These are phyloP conservation scores for Chiloscyllium punctatum DNA, from an alignment of 2,797 vertebrate species.

Conservation along the genomic window DNA sequence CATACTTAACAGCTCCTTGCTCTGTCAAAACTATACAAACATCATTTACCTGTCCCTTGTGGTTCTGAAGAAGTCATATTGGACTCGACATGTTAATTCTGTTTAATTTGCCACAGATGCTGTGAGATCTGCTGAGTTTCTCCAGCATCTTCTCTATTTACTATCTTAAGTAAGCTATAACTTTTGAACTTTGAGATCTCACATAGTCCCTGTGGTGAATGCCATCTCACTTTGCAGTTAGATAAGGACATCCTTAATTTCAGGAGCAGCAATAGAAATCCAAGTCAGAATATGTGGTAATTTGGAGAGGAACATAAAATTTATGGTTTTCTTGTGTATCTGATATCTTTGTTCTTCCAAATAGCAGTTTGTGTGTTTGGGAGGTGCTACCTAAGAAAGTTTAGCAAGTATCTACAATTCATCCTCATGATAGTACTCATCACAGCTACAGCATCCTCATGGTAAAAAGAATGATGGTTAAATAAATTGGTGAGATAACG, in stretches of 20 bases:
- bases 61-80: too few species aligned
- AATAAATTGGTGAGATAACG: neutral
- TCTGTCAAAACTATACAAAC: too few species aligned
- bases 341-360: neutral
- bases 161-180: too few species aligned
- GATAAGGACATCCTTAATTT: neutral
- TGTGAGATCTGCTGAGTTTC: too few species aligned
- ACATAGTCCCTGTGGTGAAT: neutral
- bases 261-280: neutral
- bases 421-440: neutral
- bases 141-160: too few species aligned
- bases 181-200: too few species aligned
- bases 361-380: neutral
- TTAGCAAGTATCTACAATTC: neutral
- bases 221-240: neutral
- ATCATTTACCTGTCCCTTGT: too few species aligned
- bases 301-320: neutral
- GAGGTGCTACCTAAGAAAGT: neutral
- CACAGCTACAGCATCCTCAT: neutral
- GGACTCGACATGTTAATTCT: too few species aligned
- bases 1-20: too few species aligned
- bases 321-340: too few species aligned
- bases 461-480: neutral
- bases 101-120: too few species aligned
- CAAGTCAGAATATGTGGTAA: neutral